phyloP scores from a whole-genome alignment of 2,797 vertebrate genomes.

The Eptatretus atami region DNA sequence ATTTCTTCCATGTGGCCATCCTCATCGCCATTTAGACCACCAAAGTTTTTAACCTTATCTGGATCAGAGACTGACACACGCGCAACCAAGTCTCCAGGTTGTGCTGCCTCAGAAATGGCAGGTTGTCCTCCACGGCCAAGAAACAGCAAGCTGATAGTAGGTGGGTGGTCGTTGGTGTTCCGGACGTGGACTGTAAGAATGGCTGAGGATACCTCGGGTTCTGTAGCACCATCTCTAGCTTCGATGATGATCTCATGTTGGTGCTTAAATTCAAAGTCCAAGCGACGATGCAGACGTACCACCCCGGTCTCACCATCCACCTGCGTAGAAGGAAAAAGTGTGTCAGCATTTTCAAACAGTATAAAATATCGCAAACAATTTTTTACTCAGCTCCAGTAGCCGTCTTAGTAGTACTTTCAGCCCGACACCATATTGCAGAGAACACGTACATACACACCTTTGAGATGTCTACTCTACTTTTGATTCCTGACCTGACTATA shows the following conservation, averaged over 20 bases:
- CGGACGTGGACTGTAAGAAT: slow-evolving; percentile 79
- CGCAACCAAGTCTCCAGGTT: slow-evolving; percentile 75
- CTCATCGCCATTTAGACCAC: slow-evolving; percentile 42
- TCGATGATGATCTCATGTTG: slow-evolving; percentile 84
- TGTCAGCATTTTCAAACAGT: no score
- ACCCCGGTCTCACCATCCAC: slow-evolving; percentile 41
- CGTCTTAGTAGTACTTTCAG: no score
- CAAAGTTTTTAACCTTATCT: slow-evolving; percentile 70
- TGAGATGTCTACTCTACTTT: no score
- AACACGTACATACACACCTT: no score
- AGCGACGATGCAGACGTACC: slow-evolving; percentile 47
- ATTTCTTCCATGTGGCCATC: slow-evolving; percentile 60
- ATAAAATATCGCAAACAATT: no score
- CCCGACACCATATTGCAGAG: no score
- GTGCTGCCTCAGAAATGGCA: slow-evolving; percentile 61
- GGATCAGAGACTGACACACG: slow-evolving; percentile 90
- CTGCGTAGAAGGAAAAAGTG: no score
- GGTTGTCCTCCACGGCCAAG: slow-evolving; percentile 82
- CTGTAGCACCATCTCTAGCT: slow-evolving; percentile 51
- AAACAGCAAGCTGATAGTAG: slow-evolving; percentile 96
- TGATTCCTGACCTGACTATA: no score
- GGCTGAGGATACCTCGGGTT: slow-evolving; percentile 66
- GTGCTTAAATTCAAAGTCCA: slow-evolving; percentile 67
- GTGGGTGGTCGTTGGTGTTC: slow-evolving; percentile 94
- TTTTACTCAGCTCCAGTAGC: no score